Evolutionary conservation across 2,797 vertebrate genomes (phyloP).

Genomic region (Megaceryle alcyon): DNA sequence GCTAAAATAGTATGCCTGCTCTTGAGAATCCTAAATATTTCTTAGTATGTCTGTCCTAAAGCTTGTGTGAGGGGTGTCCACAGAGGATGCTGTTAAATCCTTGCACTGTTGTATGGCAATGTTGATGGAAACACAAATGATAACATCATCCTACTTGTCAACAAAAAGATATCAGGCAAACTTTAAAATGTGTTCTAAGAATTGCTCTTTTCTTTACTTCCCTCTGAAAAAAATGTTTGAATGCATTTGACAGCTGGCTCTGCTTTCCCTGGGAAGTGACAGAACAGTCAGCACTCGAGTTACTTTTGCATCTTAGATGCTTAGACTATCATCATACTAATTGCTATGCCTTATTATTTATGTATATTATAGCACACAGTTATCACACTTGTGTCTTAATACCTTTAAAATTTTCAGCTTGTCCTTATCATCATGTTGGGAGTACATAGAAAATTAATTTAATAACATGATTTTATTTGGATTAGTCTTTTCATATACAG

Average conservation of each 20-base stretch:
- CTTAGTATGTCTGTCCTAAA: neutral
- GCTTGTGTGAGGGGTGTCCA: fast-evolving
- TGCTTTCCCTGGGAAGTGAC: neutral
- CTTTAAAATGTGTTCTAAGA: neutral
- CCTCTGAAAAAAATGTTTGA: neutral
- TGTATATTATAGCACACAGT: neutral
- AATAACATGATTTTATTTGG: neutral
- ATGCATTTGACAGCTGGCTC: neutral
- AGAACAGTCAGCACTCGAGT: neutral
- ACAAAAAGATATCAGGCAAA: neutral
- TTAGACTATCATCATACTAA: neutral
- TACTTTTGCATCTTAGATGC: neutral
- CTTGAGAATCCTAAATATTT: neutral
- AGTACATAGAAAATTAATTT: neutral
- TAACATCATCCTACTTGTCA: neutral
- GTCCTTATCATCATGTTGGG: neutral
- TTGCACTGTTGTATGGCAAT: too few relatives aligned
- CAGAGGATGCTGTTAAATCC: neutral
- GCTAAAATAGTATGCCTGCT: neutral
- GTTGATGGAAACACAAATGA: neutral
- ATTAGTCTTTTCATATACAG: neutral
- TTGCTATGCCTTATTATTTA: neutral
- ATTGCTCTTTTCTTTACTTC: neutral
- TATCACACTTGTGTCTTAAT: neutral
- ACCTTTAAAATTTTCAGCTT: neutral